Evolutionary conservation across 2,888 invertebrate species (phyloP).

Genomic region (Macrophya alboannulata): DNA sequence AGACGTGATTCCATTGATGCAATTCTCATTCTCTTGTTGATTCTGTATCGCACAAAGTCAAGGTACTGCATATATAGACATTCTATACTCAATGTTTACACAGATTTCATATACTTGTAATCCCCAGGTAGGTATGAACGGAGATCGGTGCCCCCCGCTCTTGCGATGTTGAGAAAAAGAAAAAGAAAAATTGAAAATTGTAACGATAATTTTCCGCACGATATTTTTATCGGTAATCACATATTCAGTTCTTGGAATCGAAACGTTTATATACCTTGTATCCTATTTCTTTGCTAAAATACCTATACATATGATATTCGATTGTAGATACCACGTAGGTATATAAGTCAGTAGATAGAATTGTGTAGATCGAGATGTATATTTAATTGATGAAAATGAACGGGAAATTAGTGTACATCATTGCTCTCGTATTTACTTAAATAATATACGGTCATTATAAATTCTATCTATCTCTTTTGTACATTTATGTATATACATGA

Average conservation of each 20-base stretch:
- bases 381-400: background rate
- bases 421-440: no score
- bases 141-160: background rate
- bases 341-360: no score
- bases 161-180: background rate
- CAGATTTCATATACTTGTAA: constrained; percentile 22
- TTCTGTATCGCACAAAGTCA: background rate
- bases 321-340: no score
- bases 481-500: no score
- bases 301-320: no score
- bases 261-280: background rate
- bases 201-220: background rate
- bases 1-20: background rate
- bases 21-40: background rate
- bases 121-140: constrained; percentile 1
- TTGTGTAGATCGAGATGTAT: background rate
- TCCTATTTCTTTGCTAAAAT: background rate
- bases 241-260: background rate
- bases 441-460: no score
- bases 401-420: background rate
- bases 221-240: background rate
- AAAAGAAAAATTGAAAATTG: background rate
- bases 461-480: no score
- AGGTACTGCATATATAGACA: background rate
- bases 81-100: constrained; percentile 21